phyloP scores from a whole-genome alignment of 2,113 vertebrate species.

The Gopherus flavomarginatus region DNA sequence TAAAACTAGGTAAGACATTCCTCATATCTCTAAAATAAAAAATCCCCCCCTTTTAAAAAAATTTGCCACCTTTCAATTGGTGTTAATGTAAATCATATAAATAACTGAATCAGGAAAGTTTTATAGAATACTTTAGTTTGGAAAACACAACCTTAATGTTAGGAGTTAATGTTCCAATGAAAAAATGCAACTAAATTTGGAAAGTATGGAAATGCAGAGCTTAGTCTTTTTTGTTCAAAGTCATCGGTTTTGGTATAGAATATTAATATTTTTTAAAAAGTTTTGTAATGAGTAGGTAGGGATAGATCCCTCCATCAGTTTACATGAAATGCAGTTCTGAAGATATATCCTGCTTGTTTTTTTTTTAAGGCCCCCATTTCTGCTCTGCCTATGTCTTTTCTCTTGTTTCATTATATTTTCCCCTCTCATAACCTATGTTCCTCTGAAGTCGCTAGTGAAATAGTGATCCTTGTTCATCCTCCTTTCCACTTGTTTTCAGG shows the following conservation, averaged over 20 bases:
- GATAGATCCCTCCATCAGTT: not conserved
- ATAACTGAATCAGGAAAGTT: not conserved
- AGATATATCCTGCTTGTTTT: not conserved
- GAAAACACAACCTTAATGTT: not conserved
- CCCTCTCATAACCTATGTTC: not conserved
- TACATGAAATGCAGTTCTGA: not conserved
- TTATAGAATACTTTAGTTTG: not conserved
- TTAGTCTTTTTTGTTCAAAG: not conserved
- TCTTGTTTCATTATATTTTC: not conserved
- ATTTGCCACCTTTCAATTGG: not conserved
- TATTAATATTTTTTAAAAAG: not conserved
- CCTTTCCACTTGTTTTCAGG: not conserved
- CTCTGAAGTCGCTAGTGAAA: not conserved
- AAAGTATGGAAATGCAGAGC: not conserved
- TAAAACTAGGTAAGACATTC: not conserved
- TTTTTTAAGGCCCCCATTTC: not conserved
- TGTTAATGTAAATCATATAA: not conserved
- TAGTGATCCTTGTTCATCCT: not conserved
- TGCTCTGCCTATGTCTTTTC: not conserved
- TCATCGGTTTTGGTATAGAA: conserved; percentile 19
- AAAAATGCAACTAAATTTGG: not conserved
- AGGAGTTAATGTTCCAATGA: not conserved
- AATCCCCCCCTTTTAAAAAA: not conserved
- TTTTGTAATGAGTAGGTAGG: not conserved
- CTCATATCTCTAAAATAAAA: not conserved